Evolutionary conservation across 30 jellyfish, hydroid and myxozoan species (phyloP).

Genomic region (Cassiopea andromeda): DNA sequence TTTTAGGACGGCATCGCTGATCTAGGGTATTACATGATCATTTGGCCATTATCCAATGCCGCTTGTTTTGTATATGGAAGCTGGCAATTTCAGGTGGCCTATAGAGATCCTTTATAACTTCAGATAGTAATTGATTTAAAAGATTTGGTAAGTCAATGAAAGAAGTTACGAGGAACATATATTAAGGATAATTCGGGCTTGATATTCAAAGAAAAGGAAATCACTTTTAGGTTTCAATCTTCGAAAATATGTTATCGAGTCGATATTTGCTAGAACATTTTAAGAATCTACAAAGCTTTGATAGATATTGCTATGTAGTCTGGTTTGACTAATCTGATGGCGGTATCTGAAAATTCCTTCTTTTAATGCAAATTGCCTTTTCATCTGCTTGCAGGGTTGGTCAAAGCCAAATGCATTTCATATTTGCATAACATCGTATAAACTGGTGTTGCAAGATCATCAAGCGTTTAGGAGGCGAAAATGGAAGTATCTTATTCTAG

Average conservation of each 20-base stretch:
- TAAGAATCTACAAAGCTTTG: no score
- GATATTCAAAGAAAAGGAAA: no score
- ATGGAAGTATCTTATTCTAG: slow-evolving; percentile 95
- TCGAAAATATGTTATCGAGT: no score
- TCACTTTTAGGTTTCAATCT: no score
- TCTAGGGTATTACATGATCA: not conserved
- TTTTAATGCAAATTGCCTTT: not conserved
- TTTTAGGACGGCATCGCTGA: no score
- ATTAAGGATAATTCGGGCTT: no score
- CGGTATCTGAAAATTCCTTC: no score
- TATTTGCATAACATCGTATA: slow-evolving; percentile 94
- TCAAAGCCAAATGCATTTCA: slow-evolving; percentile 98
- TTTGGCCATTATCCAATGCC: slow-evolving; percentile 64
- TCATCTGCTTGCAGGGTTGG: slow-evolving; percentile 82
- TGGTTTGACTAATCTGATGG: no score
- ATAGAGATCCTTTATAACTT: not conserved
- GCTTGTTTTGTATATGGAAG: slow-evolving; percentile 24
- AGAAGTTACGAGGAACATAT: not conserved
- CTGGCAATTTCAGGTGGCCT: slow-evolving; percentile 71
- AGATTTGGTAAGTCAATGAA: not conserved
- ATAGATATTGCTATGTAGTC: no score
- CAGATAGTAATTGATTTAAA: not conserved
- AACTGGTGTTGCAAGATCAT: slow-evolving; percentile 94
- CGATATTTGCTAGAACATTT: no score
- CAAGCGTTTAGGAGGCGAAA: slow-evolving; percentile 95